These are phyloP conservation scores for Sinodicranocentrus sp. DNA, from an alignment of 2,888 invertebrate genomes.

Conservation along the genomic window DNA sequence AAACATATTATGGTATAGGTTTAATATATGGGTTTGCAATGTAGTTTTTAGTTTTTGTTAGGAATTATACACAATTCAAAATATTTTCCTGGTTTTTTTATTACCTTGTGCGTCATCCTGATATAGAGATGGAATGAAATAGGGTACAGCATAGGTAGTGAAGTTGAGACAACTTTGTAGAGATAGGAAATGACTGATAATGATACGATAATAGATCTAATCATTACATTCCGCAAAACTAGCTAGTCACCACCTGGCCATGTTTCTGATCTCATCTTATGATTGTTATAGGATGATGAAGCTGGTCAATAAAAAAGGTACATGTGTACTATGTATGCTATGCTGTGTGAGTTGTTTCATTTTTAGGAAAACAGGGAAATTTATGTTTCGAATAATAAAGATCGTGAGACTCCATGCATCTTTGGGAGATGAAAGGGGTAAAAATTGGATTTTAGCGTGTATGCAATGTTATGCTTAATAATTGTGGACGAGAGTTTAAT, in stretches of 20 bases:
- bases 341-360: too few species aligned
- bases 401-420: conserved; percentile 56
- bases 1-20: background rate
- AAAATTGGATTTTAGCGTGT: too few species aligned
- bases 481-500: conserved; percentile 21
- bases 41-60: background rate
- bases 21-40: background rate
- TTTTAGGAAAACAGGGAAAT: too few species aligned
- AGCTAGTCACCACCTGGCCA: conserved; percentile 11
- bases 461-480: too few species aligned
- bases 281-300: too few species aligned
- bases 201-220: conserved; percentile 13
- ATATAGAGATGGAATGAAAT: too few species aligned
- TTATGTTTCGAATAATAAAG: too few species aligned
- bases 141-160: too few species aligned
- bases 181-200: background rate
- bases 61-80: conserved; percentile 21
- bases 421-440: background rate
- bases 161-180: too few species aligned
- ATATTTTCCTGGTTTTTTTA: conserved; percentile 27
- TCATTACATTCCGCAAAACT: conserved; percentile 30
- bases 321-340: too few species aligned
- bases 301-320: too few species aligned
- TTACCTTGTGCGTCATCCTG: background rate
- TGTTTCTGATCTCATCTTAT: too few species aligned